These are phyloP conservation scores for Andrena haemorrhoa DNA, from an alignment of 2,888 invertebrate species.

Conservation along the genomic window DNA sequence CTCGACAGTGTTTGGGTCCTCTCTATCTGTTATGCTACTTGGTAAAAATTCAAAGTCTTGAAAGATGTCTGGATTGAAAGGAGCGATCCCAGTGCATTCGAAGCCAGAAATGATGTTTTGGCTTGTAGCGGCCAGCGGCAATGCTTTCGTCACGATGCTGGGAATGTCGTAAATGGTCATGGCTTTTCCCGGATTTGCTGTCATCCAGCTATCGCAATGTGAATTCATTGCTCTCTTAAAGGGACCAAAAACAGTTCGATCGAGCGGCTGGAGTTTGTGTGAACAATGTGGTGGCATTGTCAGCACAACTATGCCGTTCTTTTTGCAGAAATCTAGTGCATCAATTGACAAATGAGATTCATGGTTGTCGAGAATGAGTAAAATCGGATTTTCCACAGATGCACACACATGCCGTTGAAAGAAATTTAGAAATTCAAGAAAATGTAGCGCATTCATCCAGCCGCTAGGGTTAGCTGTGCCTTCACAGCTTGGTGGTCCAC, in stretches of 20 bases:
- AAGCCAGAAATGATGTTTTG: neutral
- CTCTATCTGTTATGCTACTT: neutral
- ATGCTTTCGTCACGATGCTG: neutral
- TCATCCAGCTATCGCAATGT: neutral
- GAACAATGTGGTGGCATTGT: constrained; percentile 1
- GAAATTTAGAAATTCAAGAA: neutral
- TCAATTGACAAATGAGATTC: neutral
- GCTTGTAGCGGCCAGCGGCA: neutral
- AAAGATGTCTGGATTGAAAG: neutral
- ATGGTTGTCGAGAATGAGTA: neutral
- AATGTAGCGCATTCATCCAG: neutral
- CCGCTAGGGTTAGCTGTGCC: neutral
- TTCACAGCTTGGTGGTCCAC: neutral
- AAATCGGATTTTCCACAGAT: neutral
- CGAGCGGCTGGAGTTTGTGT: too few species aligned
- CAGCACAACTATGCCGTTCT: neutral
- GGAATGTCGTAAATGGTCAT: constrained; percentile 2
- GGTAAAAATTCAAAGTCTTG: neutral
- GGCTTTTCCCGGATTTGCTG: neutral
- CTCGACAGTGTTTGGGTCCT: neutral
- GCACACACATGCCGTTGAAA: neutral
- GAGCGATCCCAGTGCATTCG: neutral
- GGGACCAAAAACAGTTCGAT: neutral
- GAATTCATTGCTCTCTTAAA: neutral
- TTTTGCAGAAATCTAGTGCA: constrained; percentile 20